Percentiles rank a stretch among this genome's conserved stretches.
These are phyloP conservation scores for Galemys pyrenaicus DNA, from an alignment of 2,113 vertebrate species.

Conservation along the genomic window DNA sequence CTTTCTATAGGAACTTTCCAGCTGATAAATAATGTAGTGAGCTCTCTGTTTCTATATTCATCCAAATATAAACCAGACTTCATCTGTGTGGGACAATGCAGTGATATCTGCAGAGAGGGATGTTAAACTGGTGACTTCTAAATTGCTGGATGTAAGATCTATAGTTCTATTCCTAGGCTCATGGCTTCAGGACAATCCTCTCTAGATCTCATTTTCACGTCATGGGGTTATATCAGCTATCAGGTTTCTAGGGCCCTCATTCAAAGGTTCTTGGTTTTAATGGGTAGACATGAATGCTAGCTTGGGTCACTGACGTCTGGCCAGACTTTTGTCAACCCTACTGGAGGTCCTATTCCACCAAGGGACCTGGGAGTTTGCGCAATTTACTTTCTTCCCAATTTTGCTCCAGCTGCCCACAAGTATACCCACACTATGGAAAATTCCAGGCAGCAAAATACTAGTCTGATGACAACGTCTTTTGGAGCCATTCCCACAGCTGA, in stretches of 20 bases:
- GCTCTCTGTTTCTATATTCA: neutral
- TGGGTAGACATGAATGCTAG: neutral
- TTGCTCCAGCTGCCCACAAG: neutral
- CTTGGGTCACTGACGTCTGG: neutral
- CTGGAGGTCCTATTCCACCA: neutral
- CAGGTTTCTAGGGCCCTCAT: neutral
- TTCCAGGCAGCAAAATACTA: conserved; percentile 9
- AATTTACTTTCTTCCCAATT: neutral
- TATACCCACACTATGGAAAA: neutral
- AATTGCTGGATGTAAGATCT: neutral
- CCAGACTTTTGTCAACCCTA: neutral
- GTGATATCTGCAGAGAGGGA: neutral
- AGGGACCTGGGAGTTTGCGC: neutral
- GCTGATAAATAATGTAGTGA: neutral
- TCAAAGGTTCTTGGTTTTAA: neutral
- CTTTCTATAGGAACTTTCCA: neutral
- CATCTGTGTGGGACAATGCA: neutral
- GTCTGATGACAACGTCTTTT: neutral
- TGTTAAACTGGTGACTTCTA: neutral
- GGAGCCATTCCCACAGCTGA: neutral
- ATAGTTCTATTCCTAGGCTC: neutral
- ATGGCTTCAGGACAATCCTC: neutral
- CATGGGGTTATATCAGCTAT: too few relatives aligned
- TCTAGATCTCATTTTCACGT: neutral
- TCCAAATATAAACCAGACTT: neutral